phyloP scores from a whole-genome alignment of 2,888 invertebrate genomes.

The Acrobasis repandana region DNA sequence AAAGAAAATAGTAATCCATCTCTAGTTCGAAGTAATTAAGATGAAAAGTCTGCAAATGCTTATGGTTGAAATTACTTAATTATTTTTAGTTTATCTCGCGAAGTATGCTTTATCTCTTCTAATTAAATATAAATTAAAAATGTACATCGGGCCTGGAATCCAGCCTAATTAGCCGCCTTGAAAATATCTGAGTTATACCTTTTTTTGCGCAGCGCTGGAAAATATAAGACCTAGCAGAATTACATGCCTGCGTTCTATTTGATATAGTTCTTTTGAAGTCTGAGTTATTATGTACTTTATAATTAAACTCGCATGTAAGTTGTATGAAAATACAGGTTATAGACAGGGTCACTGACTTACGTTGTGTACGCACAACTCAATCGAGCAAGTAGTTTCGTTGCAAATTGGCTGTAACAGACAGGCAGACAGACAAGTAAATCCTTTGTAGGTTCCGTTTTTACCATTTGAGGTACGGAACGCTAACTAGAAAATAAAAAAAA shows the following conservation, averaged over 20 bases:
- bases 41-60: background rate
- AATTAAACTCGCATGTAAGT: no score
- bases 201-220: constrained; percentile 4
- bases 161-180: constrained; percentile 1
- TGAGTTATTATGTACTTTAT: no score
- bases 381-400: no score
- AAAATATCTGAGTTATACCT: constrained; percentile 1
- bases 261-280: no score
- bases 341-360: no score
- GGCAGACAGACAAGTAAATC: no score
- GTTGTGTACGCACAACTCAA: no score
- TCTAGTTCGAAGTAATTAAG: background rate
- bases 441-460: no score
- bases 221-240: background rate
- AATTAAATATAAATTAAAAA: constrained; percentile 1
- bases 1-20: background rate
- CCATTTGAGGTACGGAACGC: no score
- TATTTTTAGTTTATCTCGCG: background rate
- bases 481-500: no score
- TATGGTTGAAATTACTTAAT: background rate
- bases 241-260: background rate
- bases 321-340: no score
- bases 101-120: constrained; percentile 1
- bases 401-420: no score
- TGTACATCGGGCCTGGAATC: background rate